A percentile compares a stretch with the other conserved stretches of the same genome.
Conservation (phyloP, 2,888 invertebrate species). For the Caenorhabditis zanzibari region DNA sequence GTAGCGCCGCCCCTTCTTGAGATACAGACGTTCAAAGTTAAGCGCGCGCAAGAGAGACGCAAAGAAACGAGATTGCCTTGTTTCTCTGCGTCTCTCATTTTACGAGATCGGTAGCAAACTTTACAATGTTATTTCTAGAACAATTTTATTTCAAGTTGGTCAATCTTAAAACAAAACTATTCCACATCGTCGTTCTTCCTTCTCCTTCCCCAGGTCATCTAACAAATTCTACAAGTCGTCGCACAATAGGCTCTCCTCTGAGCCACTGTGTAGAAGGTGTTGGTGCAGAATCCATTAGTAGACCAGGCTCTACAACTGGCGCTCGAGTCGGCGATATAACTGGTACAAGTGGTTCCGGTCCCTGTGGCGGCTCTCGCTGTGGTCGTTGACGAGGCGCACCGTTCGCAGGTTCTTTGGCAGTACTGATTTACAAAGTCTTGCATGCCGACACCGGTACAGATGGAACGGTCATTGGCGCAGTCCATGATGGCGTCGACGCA, state of each 20-base stretch:
- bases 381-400: slow-evolving; percentile 39
- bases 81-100: too few relatives aligned
- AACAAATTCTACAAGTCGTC: slow-evolving; percentile 50
- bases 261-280: slow-evolving; percentile 43
- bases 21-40: too few relatives aligned
- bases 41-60: too few relatives aligned
- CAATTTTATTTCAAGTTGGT: slow-evolving; percentile 43
- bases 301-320: slow-evolving; percentile 38
- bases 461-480: slow-evolving; percentile 27
- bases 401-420: slow-evolving; percentile 28
- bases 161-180: slow-evolving; percentile 12
- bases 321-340: slow-evolving; percentile 7
- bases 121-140: too few relatives aligned
- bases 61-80: too few relatives aligned
- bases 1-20: too few relatives aligned
- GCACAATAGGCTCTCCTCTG: slow-evolving; percentile 46
- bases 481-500: slow-evolving; percentile 14
- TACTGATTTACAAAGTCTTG: slow-evolving; percentile 21
- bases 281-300: slow-evolving; percentile 53
- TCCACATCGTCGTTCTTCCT: not conserved
- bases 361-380: slow-evolving; percentile 1
- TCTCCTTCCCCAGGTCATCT: not conserved
- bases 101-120: too few relatives aligned
- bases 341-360: slow-evolving; percentile 14
- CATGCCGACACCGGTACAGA: slow-evolving; percentile 11